Conservation (phyloP, 2,888 invertebrate species). For the Arctia plantaginis region DNA sequence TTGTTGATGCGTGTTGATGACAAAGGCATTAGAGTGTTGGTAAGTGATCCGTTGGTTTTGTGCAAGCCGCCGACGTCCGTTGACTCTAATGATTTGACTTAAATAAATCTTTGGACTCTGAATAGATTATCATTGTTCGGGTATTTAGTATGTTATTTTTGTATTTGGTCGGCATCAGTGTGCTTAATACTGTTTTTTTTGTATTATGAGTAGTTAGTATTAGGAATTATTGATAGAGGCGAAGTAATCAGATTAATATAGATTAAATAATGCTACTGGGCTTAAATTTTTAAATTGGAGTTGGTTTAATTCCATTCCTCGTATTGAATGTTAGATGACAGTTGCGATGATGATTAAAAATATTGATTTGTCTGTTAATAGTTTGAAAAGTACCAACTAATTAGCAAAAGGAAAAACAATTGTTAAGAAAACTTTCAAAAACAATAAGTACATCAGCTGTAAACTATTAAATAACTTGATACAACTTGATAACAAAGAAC, state of each 20-base stretch:
- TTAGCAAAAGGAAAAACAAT: not conserved
- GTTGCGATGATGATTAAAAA: not conserved
- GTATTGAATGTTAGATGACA: not conserved
- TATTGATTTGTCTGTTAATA: not conserved
- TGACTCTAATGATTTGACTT: constrained; percentile 76
- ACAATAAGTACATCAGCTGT: not conserved
- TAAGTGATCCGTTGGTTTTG: constrained; percentile 79
- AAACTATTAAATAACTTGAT: not conserved
- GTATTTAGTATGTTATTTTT: constrained; percentile 36
- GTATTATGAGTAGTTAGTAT: not conserved
- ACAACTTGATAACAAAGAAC: not conserved
- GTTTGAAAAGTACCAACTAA: not conserved
- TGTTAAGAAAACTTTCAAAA: not conserved
- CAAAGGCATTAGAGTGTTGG: constrained; percentile 82
- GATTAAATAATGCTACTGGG: not conserved
- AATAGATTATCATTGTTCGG: constrained; percentile 66
- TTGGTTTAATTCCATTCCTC: not conserved
- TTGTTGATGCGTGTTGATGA: constrained; percentile 80
- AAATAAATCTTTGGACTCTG: constrained; percentile 68
- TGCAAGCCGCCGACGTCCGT: constrained; percentile 73
- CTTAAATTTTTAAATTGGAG: not conserved
- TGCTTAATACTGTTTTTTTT: constrained; percentile 2
- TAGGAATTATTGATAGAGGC: not conserved
- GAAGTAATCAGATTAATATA: not conserved
- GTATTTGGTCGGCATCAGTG: constrained; percentile 31